Base-by-base conservation (phyloP, 2,113 vertebrate genomes). In the Corythornis vintsioides region DNA sequence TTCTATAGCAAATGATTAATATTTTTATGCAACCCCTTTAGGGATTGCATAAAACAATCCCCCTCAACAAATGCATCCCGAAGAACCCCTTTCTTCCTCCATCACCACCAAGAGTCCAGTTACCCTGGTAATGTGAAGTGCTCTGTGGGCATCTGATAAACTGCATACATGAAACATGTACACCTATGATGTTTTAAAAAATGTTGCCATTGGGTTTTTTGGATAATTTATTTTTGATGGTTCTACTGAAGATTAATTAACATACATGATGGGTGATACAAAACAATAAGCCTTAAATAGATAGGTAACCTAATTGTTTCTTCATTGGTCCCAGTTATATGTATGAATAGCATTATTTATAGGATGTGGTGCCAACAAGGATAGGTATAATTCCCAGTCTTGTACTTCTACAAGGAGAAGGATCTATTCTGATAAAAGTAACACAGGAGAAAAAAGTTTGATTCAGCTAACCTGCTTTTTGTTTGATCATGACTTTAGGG, bases 401-500 rank as follows among this genome's bases (percentile, higher is more conserved):
- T 35, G 25, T 56, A 31, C 43, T 75, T 88, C 84, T n/a, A 57
- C 83, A 80, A 63, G 42, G 5, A 84, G 50, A 67, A 71, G 25
- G 31, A 81, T 57, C 38, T 53, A 16, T 73, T 86, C 56, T 53
- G 65, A 64, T 26, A 86, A 70, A 42, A 61, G 7, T 15, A 84
- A 53, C 33, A 45, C 0, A 3, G 48, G 38, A 45, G 15, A 28
- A 19, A 35, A 67, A 56, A 14, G 9, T 6, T 56, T 64, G 8
- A 29, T 60, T 77, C 33, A 81, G 56, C 53, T 86, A 81, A 55
- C 31, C 38, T 72, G 53, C 13, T 59, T 72, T 79, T 47, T 80
- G 63, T 91, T 93, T 93, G 66, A 74, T 88, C 67, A 55, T 53
- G 56, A 21, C 70, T 88, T 91, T 78, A 93, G 90, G 83, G 71